A percentile compares a stretch with the other conserved stretches of the same genome.
phyloP scores from a whole-genome alignment of 2,888 invertebrate species.

The Campaea margaritaria region DNA sequence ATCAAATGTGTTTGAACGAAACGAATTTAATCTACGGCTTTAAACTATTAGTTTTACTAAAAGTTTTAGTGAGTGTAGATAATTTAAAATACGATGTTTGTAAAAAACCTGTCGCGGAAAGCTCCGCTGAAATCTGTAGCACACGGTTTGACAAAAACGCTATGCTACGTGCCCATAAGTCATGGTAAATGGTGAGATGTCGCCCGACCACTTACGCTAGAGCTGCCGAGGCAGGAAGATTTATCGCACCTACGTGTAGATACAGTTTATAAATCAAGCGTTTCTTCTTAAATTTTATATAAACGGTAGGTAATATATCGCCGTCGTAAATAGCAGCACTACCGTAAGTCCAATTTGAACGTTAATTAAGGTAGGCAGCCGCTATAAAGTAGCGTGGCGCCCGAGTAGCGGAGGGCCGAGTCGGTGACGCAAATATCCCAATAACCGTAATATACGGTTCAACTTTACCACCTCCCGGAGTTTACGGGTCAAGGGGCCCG shows the following conservation, averaged over 20 bases:
- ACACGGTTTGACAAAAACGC: slow-evolving; percentile 59
- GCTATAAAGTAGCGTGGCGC: slow-evolving; percentile 39
- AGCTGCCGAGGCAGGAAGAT: slow-evolving; percentile 60
- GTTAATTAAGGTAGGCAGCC: slow-evolving; percentile 43
- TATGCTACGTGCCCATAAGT: slow-evolving; percentile 61
- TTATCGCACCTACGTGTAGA: slow-evolving; percentile 64
- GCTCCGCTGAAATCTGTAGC: slow-evolving; percentile 50
- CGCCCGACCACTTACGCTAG: slow-evolving; percentile 59
- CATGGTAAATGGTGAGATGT: slow-evolving; percentile 60
- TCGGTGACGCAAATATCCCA: slow-evolving; percentile 44
- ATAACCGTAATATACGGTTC: slow-evolving; percentile 45
- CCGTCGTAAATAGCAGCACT: slow-evolving; percentile 24
- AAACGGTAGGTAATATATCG: slow-evolving; percentile 29
- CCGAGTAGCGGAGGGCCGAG: slow-evolving; percentile 32
- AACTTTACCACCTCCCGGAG: slow-evolving; percentile 48
- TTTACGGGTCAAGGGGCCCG: slow-evolving; percentile 45
- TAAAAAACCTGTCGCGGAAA: slow-evolving; percentile 38
- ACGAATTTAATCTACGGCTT: slow-evolving; percentile 17
- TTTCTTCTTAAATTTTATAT: slow-evolving; percentile 41
- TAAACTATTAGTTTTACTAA: slow-evolving; percentile 8
- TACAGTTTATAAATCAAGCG: slow-evolving; percentile 59
- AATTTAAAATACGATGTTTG: slow-evolving; percentile 25
- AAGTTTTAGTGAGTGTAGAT: slow-evolving; percentile 9
- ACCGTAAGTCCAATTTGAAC: slow-evolving; percentile 44
- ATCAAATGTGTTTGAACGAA: slow-evolving; percentile 54